Evolutionary conservation across 2,888 invertebrate genomes (phyloP).

Genomic region (Cosmopolites sordidus): DNA sequence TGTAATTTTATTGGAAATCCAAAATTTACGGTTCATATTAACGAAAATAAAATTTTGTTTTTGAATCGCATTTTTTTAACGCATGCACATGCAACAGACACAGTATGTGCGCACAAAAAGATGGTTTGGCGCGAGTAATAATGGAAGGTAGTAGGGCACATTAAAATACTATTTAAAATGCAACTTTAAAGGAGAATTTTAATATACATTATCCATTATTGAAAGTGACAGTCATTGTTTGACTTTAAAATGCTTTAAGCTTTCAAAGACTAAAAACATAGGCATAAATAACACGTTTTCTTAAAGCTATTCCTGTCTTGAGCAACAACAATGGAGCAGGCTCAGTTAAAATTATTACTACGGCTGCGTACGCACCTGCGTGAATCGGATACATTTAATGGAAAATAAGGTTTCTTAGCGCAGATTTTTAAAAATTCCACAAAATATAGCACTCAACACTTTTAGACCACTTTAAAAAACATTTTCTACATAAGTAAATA

Average conservation of each 20-base stretch:
- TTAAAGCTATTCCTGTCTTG: slow-evolving; percentile 12
- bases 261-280: background rate
- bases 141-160: slow-evolving; percentile 15
- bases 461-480: slow-evolving; percentile 37
- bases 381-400: slow-evolving; percentile 55
- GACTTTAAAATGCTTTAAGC: too few species aligned
- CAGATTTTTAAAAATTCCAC: slow-evolving; percentile 40
- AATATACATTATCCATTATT: too few species aligned
- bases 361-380: slow-evolving; percentile 97
- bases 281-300: slow-evolving; percentile 19
- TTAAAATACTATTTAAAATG: background rate
- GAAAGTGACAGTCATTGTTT: too few species aligned
- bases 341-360: slow-evolving; percentile 83
- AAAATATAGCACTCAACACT: slow-evolving; percentile 22
- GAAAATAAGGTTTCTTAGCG: slow-evolving; percentile 48
- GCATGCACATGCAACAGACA: slow-evolving; percentile 44
- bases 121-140: slow-evolving; percentile 43
- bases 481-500: slow-evolving; percentile 43
- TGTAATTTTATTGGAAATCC: background rate
- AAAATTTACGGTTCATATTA: background rate
- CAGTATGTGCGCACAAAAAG: slow-evolving; percentile 42
- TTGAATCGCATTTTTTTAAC: slow-evolving; percentile 36
- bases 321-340: slow-evolving; percentile 60
- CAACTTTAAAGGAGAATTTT: too few species aligned
- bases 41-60: slow-evolving; percentile 9